Percentiles rank a stretch among this genome's conserved stretches.
Evolutionary conservation across 2,797 vertebrate species (phyloP).

Genomic region (Hapalemur alaotrensis): DNA sequence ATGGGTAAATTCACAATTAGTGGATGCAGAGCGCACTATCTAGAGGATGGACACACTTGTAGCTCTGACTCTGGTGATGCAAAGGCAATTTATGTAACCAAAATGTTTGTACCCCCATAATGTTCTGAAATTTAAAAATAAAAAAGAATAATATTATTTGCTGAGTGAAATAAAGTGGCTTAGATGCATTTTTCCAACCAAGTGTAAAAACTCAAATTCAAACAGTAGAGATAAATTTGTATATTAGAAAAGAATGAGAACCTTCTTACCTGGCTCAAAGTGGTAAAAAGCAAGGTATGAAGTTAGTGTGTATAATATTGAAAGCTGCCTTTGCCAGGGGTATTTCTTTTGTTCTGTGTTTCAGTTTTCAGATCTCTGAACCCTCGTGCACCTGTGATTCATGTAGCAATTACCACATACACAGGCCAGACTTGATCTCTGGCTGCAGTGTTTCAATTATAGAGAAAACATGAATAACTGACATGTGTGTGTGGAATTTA

Average conservation of each 20-base stretch:
- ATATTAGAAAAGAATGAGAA: neutral
- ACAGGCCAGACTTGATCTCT: neutral
- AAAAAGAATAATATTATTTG: neutral
- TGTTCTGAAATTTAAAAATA: neutral
- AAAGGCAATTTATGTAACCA: too few relatives aligned
- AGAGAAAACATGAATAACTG: conserved; percentile 4
- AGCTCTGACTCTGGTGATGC: too few relatives aligned
- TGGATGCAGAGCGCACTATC: too few relatives aligned
- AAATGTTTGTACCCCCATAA: too few relatives aligned
- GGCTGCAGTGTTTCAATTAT: neutral
- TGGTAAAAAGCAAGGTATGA: neutral
- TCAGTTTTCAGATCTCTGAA: neutral
- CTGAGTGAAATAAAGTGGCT: neutral
- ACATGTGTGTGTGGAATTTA: neutral
- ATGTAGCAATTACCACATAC: neutral
- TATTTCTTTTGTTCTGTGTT: neutral
- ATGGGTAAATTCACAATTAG: too few relatives aligned
- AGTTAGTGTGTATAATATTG: neutral
- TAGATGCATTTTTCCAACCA: conserved; percentile 14
- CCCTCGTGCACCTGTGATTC: neutral
- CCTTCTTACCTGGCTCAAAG: neutral
- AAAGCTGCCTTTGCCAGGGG: neutral
- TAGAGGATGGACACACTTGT: too few relatives aligned
- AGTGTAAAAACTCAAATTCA: neutral
- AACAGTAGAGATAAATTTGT: neutral